Conservation (phyloP, 2,113 vertebrate genomes). For the Jacana jacana region DNA sequence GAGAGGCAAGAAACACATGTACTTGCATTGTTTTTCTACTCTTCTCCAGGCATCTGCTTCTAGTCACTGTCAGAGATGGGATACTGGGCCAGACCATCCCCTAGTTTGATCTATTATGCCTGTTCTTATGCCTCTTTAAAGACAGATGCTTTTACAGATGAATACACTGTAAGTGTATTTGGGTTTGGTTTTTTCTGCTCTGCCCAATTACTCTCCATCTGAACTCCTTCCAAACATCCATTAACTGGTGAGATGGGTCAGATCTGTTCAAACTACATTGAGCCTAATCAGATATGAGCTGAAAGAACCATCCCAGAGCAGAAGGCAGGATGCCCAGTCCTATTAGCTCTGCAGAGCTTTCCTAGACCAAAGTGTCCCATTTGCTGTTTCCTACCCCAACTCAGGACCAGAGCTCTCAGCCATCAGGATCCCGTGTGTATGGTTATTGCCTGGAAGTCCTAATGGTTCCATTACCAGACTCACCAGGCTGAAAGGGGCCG, state of each 20-base stretch:
- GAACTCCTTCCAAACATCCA: conserved; percentile 39
- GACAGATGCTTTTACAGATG: neutral
- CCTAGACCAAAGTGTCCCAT: neutral
- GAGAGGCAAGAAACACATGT: neutral
- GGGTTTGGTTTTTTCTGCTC: neutral
- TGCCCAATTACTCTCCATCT: neutral
- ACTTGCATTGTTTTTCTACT: neutral
- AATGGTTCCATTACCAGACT: neutral
- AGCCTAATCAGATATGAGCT: neutral
- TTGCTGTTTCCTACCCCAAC: neutral
- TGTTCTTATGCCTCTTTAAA: neutral
- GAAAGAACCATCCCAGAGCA: neutral
- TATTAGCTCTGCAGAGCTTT: neutral
- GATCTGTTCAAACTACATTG: neutral
- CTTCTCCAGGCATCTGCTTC: neutral
- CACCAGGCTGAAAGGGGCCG: neutral
- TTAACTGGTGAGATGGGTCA: conserved; percentile 8
- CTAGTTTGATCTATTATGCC: neutral
- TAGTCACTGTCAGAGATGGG: neutral
- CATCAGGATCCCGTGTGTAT: neutral
- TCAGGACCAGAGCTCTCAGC: neutral
- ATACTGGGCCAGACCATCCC: neutral
- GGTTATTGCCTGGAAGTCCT: neutral
- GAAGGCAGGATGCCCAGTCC: neutral
- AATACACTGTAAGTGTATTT: neutral